phyloP scores from a whole-genome alignment of 2,113 vertebrate genomes.

The Oryzias woworae region DNA sequence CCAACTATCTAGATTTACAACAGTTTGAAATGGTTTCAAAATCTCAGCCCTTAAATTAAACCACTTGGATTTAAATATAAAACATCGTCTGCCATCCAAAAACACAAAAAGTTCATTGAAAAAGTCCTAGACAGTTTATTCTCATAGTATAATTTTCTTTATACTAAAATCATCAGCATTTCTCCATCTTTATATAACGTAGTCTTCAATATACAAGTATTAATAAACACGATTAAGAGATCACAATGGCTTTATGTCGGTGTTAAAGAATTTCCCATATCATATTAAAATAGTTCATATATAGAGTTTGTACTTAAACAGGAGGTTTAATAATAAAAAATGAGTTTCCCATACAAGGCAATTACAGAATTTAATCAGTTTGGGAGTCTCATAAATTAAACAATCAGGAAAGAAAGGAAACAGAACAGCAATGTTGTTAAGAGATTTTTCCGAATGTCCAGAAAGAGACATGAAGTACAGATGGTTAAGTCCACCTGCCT shows the following conservation, averaged over 20 bases:
- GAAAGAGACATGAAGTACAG: conserved; percentile 52
- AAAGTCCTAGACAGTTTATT: conserved; percentile 76
- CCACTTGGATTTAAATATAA: not conserved
- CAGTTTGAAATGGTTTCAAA: too few relatives aligned
- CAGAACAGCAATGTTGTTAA: conserved; percentile 44
- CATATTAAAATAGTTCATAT: conserved; percentile 81
- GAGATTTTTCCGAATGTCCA: conserved; percentile 50
- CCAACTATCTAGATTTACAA: too few relatives aligned
- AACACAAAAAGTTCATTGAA: conserved; percentile 63
- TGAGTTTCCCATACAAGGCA: conserved; percentile 77
- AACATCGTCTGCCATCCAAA: conserved; percentile 42
- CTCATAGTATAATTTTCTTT: conserved; percentile 63
- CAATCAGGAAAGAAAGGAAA: conserved; percentile 41
- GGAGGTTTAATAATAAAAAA: conserved; percentile 74
- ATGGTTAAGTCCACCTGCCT: conserved; percentile 12
- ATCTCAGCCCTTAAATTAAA: too few relatives aligned
- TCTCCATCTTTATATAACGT: conserved; percentile 70
- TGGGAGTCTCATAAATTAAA: conserved; percentile 78
- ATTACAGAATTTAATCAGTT: conserved; percentile 75
- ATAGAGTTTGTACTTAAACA: conserved; percentile 72
- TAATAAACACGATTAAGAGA: conserved; percentile 77
- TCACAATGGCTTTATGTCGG: conserved; percentile 78
- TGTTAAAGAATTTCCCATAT: conserved; percentile 77
- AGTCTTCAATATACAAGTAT: conserved; percentile 77
- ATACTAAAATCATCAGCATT: conserved; percentile 75